Evolutionary conservation across 2,797 vertebrate species (phyloP).

Genomic region (Chrosomus eos): DNA sequence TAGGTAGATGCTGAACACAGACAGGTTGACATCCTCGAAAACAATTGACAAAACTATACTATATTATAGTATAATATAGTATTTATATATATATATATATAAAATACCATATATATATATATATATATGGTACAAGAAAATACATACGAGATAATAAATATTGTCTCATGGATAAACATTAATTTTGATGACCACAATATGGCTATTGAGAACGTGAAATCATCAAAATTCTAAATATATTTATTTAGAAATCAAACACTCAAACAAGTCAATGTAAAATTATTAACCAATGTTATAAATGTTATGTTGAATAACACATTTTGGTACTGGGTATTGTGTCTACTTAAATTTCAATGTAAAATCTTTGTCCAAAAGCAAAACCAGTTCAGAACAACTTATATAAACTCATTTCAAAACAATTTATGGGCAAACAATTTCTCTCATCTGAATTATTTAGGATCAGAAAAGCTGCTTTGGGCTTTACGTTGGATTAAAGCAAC

Average conservation of each 20-base stretch:
- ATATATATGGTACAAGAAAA: background rate
- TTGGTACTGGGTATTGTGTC: background rate
- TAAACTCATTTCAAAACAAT: background rate
- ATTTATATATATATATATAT: too few relatives aligned
- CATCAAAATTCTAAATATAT: background rate
- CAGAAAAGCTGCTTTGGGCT: constrained; percentile 10
- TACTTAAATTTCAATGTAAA: background rate
- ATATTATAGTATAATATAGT: background rate
- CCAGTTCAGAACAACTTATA: background rate
- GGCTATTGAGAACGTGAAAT: background rate
- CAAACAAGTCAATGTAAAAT: background rate
- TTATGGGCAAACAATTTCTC: background rate
- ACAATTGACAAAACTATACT: background rate
- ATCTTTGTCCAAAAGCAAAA: background rate
- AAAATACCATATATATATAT: background rate
- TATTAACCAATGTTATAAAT: background rate
- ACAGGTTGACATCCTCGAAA: too few relatives aligned
- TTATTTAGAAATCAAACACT: background rate
- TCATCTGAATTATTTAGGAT: background rate
- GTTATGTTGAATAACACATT: background rate
- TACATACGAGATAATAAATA: background rate
- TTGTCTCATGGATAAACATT: background rate
- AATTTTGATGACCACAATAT: background rate
- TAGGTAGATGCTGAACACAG: too few relatives aligned
- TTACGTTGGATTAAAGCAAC: constrained; percentile 13